Percentiles rank a stretch among this genome's conserved stretches.
Evolutionary conservation across 2,888 invertebrate species (phyloP).

Genomic region (Standfussiana lucernea): DNA sequence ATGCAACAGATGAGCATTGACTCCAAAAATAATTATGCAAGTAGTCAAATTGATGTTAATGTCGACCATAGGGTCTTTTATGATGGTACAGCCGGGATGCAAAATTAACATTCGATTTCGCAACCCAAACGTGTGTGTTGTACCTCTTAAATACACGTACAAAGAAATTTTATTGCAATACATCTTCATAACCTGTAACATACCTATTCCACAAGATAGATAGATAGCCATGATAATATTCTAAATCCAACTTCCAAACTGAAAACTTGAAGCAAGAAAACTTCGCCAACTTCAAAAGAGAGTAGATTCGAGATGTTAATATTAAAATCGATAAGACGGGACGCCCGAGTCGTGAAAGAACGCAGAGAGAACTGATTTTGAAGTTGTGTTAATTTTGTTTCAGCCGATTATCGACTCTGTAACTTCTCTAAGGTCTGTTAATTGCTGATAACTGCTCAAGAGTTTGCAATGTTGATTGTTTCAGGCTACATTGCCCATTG

Average conservation of each 20-base stretch:
- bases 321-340: conserved; percentile 65
- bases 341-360: conserved; percentile 30
- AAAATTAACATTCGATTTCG: neutral
- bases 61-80: neutral
- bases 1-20: neutral
- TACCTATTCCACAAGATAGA: neutral
- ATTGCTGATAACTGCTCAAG: conserved; percentile 77
- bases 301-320: conserved; percentile 58
- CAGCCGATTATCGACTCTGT: conserved; percentile 63
- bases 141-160: neutral
- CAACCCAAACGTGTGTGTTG: neutral
- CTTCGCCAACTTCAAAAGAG: conserved; percentile 39
- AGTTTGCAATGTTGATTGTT: conserved; percentile 78
- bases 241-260: conserved; percentile 22
- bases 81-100: neutral
- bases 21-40: neutral
- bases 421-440: conserved; percentile 75
- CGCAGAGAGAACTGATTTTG: conserved; percentile 53
- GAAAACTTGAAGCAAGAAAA: conserved; percentile 41
- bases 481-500: conserved; percentile 68
- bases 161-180: neutral
- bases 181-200: neutral
- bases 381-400: conserved; percentile 67
- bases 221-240: conserved; percentile 20
- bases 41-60: neutral